Evolutionary conservation across 1,140 invertebrate species (phyloP).

Genomic region (Cephus cinctus): DNA sequence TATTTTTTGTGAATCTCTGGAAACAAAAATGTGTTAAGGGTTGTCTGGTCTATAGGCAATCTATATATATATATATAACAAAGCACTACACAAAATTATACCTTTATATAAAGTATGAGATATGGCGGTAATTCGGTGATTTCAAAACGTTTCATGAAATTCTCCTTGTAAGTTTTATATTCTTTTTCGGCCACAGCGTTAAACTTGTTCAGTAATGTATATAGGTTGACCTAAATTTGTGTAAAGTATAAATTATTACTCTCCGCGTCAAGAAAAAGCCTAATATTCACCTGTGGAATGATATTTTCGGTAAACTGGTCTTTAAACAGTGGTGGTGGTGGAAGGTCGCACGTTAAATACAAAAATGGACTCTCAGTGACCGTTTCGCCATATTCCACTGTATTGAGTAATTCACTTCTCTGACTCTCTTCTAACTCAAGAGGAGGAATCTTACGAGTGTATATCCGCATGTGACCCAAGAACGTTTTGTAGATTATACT

Average conservation of each 20-base stretch:
- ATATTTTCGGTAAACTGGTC: slow-evolving; percentile 98
- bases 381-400: slow-evolving; percentile 86
- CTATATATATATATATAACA: slow-evolving; percentile 2
- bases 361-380: slow-evolving; percentile 89
- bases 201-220: slow-evolving; percentile 91
- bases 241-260: slow-evolving; percentile 13
- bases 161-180: slow-evolving; percentile 99
- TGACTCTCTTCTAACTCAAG: slow-evolving; percentile 90
- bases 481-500: slow-evolving; percentile 96
- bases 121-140: slow-evolving; percentile 94
- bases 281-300: slow-evolving; percentile 82
- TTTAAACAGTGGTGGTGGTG: slow-evolving; percentile 93
- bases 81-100: slow-evolving; percentile 34
- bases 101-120: slow-evolving; percentile 95
- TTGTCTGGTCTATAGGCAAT: slow-evolving; percentile 3
- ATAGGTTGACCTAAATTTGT: slow-evolving; percentile 82
- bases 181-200: slow-evolving; percentile 95
- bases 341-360: slow-evolving; percentile 95
- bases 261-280: slow-evolving; percentile 3
- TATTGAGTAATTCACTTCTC: slow-evolving; percentile 73
- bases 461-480: slow-evolving; percentile 93
- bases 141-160: slow-evolving; percentile 96
- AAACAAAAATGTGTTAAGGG: slow-evolving; percentile 34
- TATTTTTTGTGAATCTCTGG: slow-evolving; percentile 96
- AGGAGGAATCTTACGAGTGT: slow-evolving; percentile 90